Evolutionary conservation across 2,797 vertebrate genomes (phyloP).

Genomic region (Coreius guichenoti): DNA sequence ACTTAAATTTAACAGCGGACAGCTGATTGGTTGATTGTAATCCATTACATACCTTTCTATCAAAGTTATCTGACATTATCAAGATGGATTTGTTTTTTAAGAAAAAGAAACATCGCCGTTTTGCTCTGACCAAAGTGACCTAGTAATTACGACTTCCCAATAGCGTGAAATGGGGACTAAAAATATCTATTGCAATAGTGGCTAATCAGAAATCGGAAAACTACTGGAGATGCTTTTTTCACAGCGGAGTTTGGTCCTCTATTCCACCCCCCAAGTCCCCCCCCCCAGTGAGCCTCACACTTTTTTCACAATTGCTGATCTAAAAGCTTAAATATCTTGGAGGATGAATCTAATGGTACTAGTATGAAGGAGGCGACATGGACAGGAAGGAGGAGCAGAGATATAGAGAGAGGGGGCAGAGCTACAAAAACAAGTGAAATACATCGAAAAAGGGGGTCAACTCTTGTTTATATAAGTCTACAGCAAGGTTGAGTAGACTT

Average conservation of each 20-base stretch:
- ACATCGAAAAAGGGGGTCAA: constrained; percentile 40
- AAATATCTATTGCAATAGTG: not conserved
- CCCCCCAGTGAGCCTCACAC: not conserved
- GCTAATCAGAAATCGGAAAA: not conserved
- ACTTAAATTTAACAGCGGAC: too few species aligned
- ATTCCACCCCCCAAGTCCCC: not conserved
- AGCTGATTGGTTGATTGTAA: too few species aligned
- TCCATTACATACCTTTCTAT: too few species aligned
- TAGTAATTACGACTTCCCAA: not conserved
- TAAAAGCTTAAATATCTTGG: constrained; percentile 9
- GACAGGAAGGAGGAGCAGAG: constrained; percentile 26
- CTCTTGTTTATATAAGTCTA: constrained; percentile 53
- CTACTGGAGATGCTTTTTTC: not conserved
- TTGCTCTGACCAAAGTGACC: not conserved
- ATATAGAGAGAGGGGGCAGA: constrained; percentile 2
- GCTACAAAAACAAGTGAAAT: not conserved
- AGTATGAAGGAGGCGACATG: not conserved
- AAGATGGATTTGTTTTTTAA: too few species aligned
- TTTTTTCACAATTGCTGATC: not conserved
- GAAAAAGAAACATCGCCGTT: not conserved
- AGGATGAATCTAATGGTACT: not conserved
- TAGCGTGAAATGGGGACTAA: not conserved
- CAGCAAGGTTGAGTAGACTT: constrained; percentile 40
- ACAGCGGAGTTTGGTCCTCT: not conserved
- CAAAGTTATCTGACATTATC: too few species aligned